These are phyloP conservation scores for Rhynchotus rufescens DNA, from an alignment of 2,797 vertebrate species.

Conservation along the genomic window DNA sequence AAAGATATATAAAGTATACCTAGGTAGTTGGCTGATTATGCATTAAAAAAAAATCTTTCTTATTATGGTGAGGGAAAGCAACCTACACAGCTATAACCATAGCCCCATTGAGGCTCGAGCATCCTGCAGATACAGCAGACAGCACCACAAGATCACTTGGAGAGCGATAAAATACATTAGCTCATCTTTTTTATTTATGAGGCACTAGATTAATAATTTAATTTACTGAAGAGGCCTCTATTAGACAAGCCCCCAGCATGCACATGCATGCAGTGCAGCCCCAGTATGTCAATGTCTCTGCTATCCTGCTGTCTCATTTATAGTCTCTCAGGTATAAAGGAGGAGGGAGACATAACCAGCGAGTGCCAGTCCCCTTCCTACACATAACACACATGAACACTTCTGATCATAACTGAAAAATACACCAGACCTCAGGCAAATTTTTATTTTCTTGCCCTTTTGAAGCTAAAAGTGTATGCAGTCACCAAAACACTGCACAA, in stretches of 20 bases:
- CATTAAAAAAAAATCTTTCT: background rate
- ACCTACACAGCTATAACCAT: background rate
- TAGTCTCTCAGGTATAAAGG: background rate
- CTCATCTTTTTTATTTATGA: background rate
- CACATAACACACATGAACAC: background rate
- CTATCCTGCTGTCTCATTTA: background rate
- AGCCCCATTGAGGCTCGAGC: background rate
- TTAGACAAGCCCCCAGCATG: background rate
- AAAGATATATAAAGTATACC: background rate
- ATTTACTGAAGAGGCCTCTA: background rate
- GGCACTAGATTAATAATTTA: background rate
- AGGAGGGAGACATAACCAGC: background rate
- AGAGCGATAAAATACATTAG: background rate
- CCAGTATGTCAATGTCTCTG: accelerated
- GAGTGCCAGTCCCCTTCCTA: background rate
- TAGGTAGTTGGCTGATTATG: accelerated
- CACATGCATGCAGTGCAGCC: background rate
- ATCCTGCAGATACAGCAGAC: background rate
- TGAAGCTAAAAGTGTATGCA: background rate
- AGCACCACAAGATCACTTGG: background rate
- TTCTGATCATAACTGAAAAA: background rate
- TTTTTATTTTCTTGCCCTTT: background rate
- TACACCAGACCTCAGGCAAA: background rate
- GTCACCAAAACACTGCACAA: background rate
- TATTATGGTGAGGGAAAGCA: background rate